Evolutionary conservation across 2,797 vertebrate species (phyloP).

Genomic region (Sebastes itinus): DNA sequence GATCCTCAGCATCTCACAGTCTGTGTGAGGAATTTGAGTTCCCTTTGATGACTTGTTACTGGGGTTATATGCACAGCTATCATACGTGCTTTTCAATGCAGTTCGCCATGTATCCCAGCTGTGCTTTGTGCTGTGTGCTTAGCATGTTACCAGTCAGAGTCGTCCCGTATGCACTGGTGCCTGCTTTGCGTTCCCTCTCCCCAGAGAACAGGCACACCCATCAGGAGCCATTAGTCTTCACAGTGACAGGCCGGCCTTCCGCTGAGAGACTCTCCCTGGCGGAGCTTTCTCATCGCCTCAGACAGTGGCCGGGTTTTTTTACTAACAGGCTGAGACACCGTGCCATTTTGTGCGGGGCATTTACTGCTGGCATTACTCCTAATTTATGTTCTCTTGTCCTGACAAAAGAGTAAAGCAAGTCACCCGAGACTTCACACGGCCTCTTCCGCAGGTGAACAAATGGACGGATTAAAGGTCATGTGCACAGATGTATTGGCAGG

Average conservation of each 20-base stretch:
- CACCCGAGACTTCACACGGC: slow-evolving; percentile 34
- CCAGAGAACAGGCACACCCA: slow-evolving; percentile 67
- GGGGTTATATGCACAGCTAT: slow-evolving; percentile 12
- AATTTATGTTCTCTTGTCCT: slow-evolving; percentile 49
- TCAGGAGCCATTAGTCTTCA: slow-evolving; percentile 77
- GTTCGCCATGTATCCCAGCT: not conserved
- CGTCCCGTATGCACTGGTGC: slow-evolving; percentile 49
- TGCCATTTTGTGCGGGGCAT: slow-evolving; percentile 60
- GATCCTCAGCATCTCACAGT: slow-evolving; percentile 33
- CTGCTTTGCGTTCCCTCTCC: slow-evolving; percentile 55
- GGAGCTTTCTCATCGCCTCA: slow-evolving; percentile 61
- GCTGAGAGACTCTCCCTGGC: slow-evolving; percentile 63
- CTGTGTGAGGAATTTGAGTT: slow-evolving; percentile 24
- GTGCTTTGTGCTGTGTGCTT: slow-evolving; percentile 8
- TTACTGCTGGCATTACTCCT: slow-evolving; percentile 47
- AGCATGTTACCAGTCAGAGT: slow-evolving; percentile 42
- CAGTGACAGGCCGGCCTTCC: slow-evolving; percentile 64
- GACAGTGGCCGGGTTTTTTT: slow-evolving; percentile 60
- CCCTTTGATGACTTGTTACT: slow-evolving; percentile 54
- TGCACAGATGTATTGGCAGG: slow-evolving; percentile 39
- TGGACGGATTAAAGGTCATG: slow-evolving; percentile 41
- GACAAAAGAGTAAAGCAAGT: slow-evolving; percentile 44
- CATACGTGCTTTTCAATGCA: not conserved
- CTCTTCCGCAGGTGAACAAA: slow-evolving; percentile 45
- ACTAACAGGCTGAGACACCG: slow-evolving; percentile 69